Percentiles rank a stretch among this genome's conserved stretches.
Conservation (phyloP, 2,797 vertebrate genomes). For the Propithecus perrieri region DNA sequence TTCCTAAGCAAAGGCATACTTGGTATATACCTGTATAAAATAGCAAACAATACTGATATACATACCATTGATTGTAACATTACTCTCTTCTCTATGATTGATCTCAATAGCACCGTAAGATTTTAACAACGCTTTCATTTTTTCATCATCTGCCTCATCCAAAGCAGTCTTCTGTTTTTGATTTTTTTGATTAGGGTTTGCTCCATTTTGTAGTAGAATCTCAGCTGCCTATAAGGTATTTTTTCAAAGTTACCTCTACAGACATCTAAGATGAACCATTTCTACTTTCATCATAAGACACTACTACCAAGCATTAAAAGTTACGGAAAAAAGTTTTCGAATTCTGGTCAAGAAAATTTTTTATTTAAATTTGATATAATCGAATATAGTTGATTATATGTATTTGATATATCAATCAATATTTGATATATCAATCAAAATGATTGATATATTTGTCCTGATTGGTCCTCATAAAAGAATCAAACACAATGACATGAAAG, state of each 20-base stretch:
- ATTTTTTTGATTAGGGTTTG: slow-evolving; percentile 84
- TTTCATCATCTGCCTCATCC: slow-evolving; percentile 81
- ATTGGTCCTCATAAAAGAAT: not conserved
- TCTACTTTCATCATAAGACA: slow-evolving; percentile 31
- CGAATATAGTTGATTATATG: too few relatives aligned
- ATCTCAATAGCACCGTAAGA: slow-evolving; percentile 66
- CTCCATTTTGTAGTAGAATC: slow-evolving; percentile 89
- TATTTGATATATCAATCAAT: too few relatives aligned
- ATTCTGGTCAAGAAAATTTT: not conserved
- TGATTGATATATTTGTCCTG: not conserved
- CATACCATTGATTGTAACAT: slow-evolving; percentile 71
- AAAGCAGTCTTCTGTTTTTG: slow-evolving; percentile 83
- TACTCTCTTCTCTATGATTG: slow-evolving; percentile 7
- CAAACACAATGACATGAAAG: not conserved
- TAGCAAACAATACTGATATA: not conserved
- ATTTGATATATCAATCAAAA: not conserved
- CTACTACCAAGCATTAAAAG: not conserved
- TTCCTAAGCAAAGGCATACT: slow-evolving; percentile 30
- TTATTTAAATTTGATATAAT: slow-evolving; percentile 24
- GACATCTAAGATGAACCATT: slow-evolving; percentile 28
- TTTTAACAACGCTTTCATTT: slow-evolving; percentile 87
- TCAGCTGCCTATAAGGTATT: slow-evolving; percentile 85
- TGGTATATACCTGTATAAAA: not conserved
- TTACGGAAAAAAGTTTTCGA: not conserved
- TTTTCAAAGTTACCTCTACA: slow-evolving; percentile 48